Evolutionary conservation across 2,797 vertebrate species (phyloP).

Genomic region (Tympanoctomys barrerae): DNA sequence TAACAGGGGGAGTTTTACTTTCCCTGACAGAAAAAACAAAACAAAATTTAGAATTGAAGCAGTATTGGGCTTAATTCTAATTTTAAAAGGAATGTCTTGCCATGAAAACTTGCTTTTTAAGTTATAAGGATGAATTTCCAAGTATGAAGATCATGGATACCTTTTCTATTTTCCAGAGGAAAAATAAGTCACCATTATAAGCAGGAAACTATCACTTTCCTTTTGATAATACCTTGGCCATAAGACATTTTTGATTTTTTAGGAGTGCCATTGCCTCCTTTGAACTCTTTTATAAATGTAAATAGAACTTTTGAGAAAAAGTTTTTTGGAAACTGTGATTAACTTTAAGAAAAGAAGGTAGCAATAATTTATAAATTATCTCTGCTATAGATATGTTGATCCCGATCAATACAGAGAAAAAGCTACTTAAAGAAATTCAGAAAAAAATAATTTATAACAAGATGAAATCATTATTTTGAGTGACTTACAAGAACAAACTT

Average conservation of each 20-base stretch:
- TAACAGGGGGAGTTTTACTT: background rate
- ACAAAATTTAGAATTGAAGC: background rate
- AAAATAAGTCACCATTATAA: background rate
- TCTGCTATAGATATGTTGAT: slow-evolving; percentile 25
- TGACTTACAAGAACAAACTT: slow-evolving; percentile 24
- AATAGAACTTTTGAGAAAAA: background rate
- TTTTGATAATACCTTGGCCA: background rate
- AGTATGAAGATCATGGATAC: background rate
- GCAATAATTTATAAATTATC: slow-evolving; percentile 32
- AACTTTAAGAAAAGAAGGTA: slow-evolving; percentile 57
- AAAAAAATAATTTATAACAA: slow-evolving; percentile 58
- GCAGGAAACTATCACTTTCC: slow-evolving; percentile 2
- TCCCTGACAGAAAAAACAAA: slow-evolving; percentile 20
- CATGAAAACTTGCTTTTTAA: slow-evolving; percentile 2
- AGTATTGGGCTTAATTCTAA: background rate
- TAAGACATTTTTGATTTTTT: slow-evolving; percentile 6
- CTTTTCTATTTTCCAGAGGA: background rate
- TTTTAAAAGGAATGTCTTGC: background rate
- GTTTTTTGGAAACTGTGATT: slow-evolving; percentile 40
- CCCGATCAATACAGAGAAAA: slow-evolving; percentile 2
- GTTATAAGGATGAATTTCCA: slow-evolving; percentile 9
- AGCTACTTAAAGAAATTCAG: slow-evolving; percentile 49
- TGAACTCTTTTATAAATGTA: slow-evolving; percentile 31
- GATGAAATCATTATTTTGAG: slow-evolving; percentile 49
- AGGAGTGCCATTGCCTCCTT: background rate